Conservation (phyloP, 2,113 vertebrate genomes). For the Piprites chloris region DNA sequence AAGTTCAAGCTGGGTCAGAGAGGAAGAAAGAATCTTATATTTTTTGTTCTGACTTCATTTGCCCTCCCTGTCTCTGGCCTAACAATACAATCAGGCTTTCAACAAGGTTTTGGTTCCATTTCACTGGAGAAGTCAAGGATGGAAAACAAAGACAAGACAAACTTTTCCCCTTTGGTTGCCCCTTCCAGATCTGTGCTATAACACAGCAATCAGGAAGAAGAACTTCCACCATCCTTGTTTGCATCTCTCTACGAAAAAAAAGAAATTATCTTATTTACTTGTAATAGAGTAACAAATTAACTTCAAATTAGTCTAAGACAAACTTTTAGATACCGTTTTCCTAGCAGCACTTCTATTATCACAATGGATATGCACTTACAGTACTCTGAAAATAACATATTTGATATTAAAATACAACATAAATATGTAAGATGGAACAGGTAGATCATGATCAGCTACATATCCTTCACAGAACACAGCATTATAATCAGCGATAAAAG, state of each 20-base stretch:
- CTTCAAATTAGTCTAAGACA: neutral
- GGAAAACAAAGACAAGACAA: neutral
- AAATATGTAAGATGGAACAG: neutral
- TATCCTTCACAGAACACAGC: neutral
- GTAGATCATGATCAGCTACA: rapidly evolving
- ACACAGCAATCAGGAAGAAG: neutral
- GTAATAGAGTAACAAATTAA: neutral
- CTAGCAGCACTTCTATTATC: neutral
- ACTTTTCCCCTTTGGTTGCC: neutral
- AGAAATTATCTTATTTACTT: neutral
- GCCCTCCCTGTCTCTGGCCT: neutral
- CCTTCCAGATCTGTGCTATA: neutral
- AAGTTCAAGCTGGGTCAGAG: neutral
- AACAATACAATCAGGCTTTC: neutral
- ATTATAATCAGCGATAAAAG: neutral
- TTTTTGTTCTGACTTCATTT: neutral
- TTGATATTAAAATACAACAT: neutral
- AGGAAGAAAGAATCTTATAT: neutral
- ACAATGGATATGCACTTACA: neutral
- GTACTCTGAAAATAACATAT: neutral
- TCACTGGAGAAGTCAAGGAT: neutral
- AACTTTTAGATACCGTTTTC: neutral
- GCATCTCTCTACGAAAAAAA: neutral
- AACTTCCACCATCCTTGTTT: neutral
- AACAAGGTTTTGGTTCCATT: neutral